These are phyloP conservation scores for Laterallus jamaicensis DNA, from an alignment of 2,113 vertebrate genomes.

Conservation along the genomic window DNA sequence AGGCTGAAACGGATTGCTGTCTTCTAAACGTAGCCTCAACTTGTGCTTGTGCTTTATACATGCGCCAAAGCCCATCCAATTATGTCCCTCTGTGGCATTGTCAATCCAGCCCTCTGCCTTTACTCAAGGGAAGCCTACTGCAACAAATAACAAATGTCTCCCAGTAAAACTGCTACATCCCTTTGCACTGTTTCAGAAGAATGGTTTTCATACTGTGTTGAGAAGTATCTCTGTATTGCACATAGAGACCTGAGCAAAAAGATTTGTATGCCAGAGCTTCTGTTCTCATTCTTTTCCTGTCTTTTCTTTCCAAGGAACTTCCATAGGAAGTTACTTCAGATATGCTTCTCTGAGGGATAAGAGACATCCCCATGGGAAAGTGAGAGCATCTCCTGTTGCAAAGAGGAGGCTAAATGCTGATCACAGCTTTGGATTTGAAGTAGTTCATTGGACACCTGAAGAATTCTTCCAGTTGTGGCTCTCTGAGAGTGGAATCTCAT, in stretches of 20 bases:
- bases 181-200: not conserved
- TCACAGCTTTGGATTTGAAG: not conserved
- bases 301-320: not conserved
- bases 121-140: not conserved
- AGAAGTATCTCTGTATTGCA: not conserved
- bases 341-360: not conserved
- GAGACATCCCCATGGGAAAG: not conserved
- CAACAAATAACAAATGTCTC: not conserved
- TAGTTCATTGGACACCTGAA: not conserved
- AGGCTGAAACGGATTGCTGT: not conserved
- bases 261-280: not conserved
- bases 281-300: not conserved
- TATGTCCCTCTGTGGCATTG: fast-evolving
- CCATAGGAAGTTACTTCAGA: not conserved
- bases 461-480: not conserved
- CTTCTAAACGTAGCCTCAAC: fast-evolving
- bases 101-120: not conserved
- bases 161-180: not conserved
- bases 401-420: not conserved
- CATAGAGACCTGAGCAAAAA: not conserved
- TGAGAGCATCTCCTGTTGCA: not conserved
- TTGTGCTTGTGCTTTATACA: not conserved
- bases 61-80: not conserved
- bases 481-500: not conserved
- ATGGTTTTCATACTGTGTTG: not conserved